phyloP scores from a whole-genome alignment of 37 sponge, comb jelly and placozoan species.

The Halisarca cf. caerulea region DNA sequence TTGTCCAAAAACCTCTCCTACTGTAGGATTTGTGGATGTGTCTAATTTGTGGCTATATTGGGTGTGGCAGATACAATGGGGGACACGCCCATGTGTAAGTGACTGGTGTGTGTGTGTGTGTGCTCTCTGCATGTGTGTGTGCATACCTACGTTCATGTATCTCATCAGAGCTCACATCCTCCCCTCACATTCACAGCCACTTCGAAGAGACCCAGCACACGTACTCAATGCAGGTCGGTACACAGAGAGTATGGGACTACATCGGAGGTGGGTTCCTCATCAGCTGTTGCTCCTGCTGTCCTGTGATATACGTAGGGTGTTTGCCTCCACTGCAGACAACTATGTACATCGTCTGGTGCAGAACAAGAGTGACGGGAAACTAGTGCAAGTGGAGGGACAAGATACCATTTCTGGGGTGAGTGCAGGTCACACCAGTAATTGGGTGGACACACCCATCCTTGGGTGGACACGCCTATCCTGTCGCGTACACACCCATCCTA shows the following conservation, averaged over 20 bases:
- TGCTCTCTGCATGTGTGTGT: no score
- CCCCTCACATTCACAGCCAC: not conserved
- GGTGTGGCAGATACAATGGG: slow-evolving; percentile 92
- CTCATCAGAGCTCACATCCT: no score
- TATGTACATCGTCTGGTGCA: slow-evolving; percentile 97
- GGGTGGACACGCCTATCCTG: no score
- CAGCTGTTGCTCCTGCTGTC: not conserved
- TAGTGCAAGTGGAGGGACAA: slow-evolving; percentile 82
- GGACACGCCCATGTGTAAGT: slow-evolving; percentile 74
- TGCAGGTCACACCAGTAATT: not conserved
- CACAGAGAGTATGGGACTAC: slow-evolving; percentile 96
- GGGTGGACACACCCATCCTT: no score
- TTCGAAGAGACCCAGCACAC: slow-evolving; percentile 86
- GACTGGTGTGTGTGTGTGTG: slow-evolving; percentile 5
- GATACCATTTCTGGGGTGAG: slow-evolving; percentile 16
- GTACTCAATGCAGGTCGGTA: slow-evolving; percentile 89
- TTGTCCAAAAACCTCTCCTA: no score
- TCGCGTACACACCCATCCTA: no score
- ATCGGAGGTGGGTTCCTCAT: slow-evolving; percentile 65
- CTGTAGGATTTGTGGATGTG: slow-evolving; percentile 94
- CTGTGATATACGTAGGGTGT: not conserved
- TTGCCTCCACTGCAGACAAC: slow-evolving; percentile 65
- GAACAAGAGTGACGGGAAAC: slow-evolving; percentile 95
- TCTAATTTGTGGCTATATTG: slow-evolving; percentile 94
- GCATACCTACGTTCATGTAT: no score